These are phyloP conservation scores for Cydia pomonella DNA, from an alignment of 1,140 invertebrate species.

Conservation along the genomic window DNA sequence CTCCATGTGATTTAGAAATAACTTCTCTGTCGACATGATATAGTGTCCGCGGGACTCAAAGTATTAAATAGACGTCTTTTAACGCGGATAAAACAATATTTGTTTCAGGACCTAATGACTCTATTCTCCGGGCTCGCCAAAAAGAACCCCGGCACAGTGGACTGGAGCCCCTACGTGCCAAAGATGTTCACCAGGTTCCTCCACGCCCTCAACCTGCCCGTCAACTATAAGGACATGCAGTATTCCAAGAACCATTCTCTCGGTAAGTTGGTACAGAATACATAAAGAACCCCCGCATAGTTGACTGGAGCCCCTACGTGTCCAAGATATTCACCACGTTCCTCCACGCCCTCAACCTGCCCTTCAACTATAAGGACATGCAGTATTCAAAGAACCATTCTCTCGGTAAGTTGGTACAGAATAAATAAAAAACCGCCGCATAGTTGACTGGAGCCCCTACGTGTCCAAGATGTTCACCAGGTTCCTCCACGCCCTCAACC, in stretches of 20 bases:
- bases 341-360: conserved; percentile 88
- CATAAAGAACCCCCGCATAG: conserved; percentile 87
- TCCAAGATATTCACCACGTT: conserved; percentile 92
- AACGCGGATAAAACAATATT: too few species aligned
- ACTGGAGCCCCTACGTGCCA: conserved; percentile 92
- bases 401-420: conserved; percentile 50
- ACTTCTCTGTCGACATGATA: too few species aligned
- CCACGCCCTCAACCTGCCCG: conserved; percentile 89
- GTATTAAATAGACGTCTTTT: too few species aligned
- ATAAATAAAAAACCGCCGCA: conserved; percentile 86
- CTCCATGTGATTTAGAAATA: too few species aligned
- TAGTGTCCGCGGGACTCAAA: too few species aligned
- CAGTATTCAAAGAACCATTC: conserved; percentile 55
- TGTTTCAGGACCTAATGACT: conserved; percentile 84
- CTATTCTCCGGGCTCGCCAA: conserved; percentile 88
- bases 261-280: conserved; percentile 45
- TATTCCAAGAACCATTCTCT: conserved; percentile 53
- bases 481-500: conserved; percentile 87
- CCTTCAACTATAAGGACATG: conserved; percentile 86
- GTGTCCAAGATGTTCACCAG: conserved; percentile 91
- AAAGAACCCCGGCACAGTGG: conserved; percentile 90
- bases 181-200: conserved; percentile 91
- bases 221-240: conserved; percentile 84
- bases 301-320: conserved; percentile 93
- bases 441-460: conserved; percentile 93